These are phyloP conservation scores for Amiota minor DNA, from an alignment of 2,888 invertebrate species.

Conservation along the genomic window DNA sequence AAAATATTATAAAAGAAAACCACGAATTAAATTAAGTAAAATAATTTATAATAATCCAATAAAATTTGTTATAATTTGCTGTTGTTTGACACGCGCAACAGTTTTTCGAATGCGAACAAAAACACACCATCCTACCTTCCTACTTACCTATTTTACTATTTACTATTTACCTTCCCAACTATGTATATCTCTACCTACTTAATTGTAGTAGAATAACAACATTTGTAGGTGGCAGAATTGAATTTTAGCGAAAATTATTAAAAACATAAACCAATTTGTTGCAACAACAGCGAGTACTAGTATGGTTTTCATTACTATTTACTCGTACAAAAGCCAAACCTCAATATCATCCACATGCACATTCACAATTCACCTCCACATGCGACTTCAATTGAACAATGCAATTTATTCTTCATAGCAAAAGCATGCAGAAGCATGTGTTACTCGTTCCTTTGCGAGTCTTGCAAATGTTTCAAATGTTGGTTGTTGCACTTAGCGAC, in stretches of 20 bases:
- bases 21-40: slow-evolving; percentile 22
- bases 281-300: too few species aligned
- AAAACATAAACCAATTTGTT: slow-evolving; percentile 21
- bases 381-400: too few species aligned
- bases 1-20: background rate
- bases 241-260: slow-evolving; percentile 18
- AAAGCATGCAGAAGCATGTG: background rate
- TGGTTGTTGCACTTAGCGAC: too few species aligned
- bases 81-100: slow-evolving; percentile 28
- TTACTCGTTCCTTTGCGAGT: background rate
- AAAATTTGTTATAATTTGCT: slow-evolving; percentile 23
- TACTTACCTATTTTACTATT: background rate
- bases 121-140: slow-evolving; percentile 1
- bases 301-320: too few species aligned
- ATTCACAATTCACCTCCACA: background rate
- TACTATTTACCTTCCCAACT: too few species aligned
- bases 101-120: slow-evolving; percentile 4
- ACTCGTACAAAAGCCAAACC: slow-evolving; percentile 1
- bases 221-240: slow-evolving; percentile 20
- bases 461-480: too few species aligned
- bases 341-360: background rate
- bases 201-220: background rate
- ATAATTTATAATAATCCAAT: slow-evolving; percentile 6
- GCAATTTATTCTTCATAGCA: slow-evolving; percentile 11
- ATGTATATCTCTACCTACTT: too few species aligned